Base-by-base conservation (phyloP, 2,888 invertebrate genomes). In the Stenchaetothrips biformis region DNA sequence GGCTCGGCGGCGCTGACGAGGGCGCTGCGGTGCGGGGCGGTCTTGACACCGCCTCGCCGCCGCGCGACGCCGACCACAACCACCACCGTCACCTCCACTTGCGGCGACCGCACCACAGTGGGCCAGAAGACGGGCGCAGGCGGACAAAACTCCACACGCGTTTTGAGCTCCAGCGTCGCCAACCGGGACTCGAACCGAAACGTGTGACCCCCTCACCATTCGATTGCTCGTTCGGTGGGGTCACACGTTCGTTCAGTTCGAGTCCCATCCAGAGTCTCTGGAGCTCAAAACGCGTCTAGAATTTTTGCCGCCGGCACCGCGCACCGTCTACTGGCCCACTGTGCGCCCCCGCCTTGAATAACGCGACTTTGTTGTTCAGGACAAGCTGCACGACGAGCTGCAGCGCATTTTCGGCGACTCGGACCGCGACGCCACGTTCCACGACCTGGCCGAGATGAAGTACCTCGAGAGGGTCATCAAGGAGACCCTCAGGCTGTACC, bases 401-500 rank as follows among this genome's bases (percentile, higher is more conserved):
- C 86, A 88, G n/a, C 84, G 85, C 21, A 89, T 90, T 82, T 88
- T 89, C 81, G 87, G 86, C 77, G 87, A 87, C 83, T 85, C 84
- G 37, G 89, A 86, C 0, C 88, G 89, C 9, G 85, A 88, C 0
- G 88, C 89, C 0, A 89, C 88, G 7, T 88, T 90, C 86, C 89
- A 89, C 74, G 90, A 91, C 82, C 85, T 93, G 21, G 86, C 90
- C 81, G 88, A 89, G 80, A 90, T 93, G 90, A 88, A 89, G 81
- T 93, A 92, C 84, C 87, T 93, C 82, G 93, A 93, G 83, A 90
- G 90, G 83, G 92, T 92, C 83, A 91, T 93, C 79, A 93, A 93
- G 85, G 93, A 93, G 85, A 88, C 92, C 0, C 84, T 93, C 80
- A 86, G 92, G 79, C 85, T 93, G 16, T 92, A 90, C 83, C 93